phyloP scores from a whole-genome alignment of 2,888 invertebrate species.

The Lagria hirta region DNA sequence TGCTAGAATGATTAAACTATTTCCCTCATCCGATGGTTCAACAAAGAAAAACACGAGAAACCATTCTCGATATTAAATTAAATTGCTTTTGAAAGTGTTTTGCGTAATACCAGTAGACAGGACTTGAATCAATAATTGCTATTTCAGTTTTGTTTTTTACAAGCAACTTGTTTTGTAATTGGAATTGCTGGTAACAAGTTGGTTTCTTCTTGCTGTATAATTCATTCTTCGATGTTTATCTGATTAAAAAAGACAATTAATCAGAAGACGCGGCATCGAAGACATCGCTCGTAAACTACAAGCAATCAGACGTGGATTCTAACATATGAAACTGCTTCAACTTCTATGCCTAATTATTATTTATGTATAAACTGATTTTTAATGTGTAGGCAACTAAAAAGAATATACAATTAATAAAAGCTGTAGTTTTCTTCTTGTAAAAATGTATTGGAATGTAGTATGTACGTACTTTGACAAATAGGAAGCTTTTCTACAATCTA shows the following conservation, averaged over 20 bases:
- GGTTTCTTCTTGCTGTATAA: slow-evolving; percentile 3
- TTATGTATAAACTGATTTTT: slow-evolving; percentile 5
- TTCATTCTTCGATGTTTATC: slow-evolving; percentile 15
- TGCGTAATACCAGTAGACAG: slow-evolving; percentile 17
- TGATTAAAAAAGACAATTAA: slow-evolving; percentile 22
- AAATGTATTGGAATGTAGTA: background rate
- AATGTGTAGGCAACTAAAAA: background rate
- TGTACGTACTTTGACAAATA: too few species aligned
- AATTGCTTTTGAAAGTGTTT: slow-evolving; percentile 10
- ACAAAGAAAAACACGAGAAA: slow-evolving; percentile 3
- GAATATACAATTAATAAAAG: background rate
- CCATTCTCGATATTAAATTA: slow-evolving; percentile 7
- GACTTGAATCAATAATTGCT: slow-evolving; percentile 8
- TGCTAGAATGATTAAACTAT: slow-evolving; percentile 4
- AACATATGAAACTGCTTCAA: slow-evolving; percentile 14
- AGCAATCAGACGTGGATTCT: slow-evolving; percentile 14
- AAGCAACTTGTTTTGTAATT: slow-evolving; percentile 14
- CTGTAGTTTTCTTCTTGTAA: background rate
- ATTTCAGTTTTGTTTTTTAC: slow-evolving; percentile 7
- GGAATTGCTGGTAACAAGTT: slow-evolving; percentile 7
- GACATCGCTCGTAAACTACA: slow-evolving; percentile 16
- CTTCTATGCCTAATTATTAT: slow-evolving; percentile 18
- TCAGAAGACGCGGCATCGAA: slow-evolving; percentile 11
- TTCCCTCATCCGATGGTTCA: background rate
- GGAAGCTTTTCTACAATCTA: slow-evolving; percentile 11